Percentiles rank a stretch among this genome's conserved stretches.
Conservation (phyloP, 2,113 vertebrate species). For the Balaeniceps rex region DNA sequence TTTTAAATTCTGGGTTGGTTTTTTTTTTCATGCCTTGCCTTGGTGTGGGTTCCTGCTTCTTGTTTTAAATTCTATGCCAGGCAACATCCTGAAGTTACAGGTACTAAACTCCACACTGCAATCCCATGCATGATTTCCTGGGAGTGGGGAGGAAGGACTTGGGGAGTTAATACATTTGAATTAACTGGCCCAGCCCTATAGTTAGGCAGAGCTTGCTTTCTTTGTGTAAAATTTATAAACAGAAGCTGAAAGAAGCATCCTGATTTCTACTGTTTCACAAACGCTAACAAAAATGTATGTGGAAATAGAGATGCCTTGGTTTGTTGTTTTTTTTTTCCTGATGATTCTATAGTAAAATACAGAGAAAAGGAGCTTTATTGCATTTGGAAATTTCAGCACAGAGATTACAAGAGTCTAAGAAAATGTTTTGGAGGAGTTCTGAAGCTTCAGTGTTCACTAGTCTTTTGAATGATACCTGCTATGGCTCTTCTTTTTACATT, state of each 20-base stretch:
- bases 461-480: neutral
- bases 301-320: neutral
- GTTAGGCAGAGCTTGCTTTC: neutral
- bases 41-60: neutral
- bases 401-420: neutral
- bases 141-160: neutral
- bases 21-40: neutral
- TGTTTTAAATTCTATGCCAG: neutral
- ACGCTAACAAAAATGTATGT: neutral
- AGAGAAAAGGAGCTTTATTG: neutral
- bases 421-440: neutral
- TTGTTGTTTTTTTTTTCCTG: neutral
- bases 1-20: neutral
- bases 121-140: neutral
- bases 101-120: neutral
- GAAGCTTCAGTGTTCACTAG: neutral
- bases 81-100: neutral
- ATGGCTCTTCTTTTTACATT: neutral
- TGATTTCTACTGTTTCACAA: neutral
- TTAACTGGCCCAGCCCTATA: neutral
- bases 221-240: neutral
- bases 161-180: neutral
- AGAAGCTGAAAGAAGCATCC: neutral
- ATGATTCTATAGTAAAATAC: neutral
- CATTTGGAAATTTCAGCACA: neutral